Conservation (phyloP, 2,113 vertebrate genomes). For the Clarias macrocephalus region DNA sequence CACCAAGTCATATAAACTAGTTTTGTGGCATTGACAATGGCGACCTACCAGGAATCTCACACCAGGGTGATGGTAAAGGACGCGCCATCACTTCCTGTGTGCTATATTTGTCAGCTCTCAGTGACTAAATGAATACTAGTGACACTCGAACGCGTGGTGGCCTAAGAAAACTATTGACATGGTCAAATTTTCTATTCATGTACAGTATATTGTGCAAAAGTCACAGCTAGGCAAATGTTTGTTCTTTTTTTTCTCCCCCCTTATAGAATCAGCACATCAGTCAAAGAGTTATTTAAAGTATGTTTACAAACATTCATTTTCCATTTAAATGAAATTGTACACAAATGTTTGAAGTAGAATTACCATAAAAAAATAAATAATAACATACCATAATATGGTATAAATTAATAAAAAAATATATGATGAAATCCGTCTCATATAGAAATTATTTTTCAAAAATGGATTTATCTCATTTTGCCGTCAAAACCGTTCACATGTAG, state of each 20-base stretch:
- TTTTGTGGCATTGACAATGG: neutral
- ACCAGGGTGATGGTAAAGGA: neutral
- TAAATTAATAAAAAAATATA: neutral
- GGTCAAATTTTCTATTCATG: neutral
- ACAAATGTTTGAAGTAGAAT: neutral
- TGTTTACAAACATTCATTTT: neutral
- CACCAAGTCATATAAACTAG: neutral
- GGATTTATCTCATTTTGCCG: too few relatives aligned
- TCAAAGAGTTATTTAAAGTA: too few relatives aligned
- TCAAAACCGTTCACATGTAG: too few relatives aligned
- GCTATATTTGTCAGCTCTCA: neutral
- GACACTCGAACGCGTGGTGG: neutral
- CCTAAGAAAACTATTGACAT: neutral
- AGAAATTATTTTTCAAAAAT: neutral
- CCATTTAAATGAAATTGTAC: neutral
- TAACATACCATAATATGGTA: neutral
- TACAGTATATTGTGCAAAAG: neutral
- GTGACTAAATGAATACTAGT: neutral
- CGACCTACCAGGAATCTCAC: neutral
- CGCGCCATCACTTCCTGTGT: neutral
- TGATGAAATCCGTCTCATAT: neutral
- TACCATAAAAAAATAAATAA: too few relatives aligned
- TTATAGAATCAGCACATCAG: neutral
- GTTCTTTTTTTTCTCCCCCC: neutral
- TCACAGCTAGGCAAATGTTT: neutral